phyloP scores from a whole-genome alignment of 92 coral and sea anemone species.

The Zoanthus solanderi region DNA sequence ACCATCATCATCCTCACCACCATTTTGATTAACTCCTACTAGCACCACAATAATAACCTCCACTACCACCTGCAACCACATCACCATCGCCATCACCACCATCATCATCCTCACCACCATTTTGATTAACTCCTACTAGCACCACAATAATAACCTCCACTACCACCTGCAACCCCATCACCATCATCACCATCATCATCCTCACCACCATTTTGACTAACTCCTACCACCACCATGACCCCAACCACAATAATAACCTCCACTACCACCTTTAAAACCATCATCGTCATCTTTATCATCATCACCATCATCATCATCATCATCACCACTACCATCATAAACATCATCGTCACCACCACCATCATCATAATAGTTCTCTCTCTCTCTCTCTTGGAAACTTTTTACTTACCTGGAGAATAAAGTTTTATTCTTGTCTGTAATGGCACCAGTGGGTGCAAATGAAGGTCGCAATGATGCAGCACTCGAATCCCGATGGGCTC shows the following conservation, averaged over 20 bases:
- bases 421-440: constrained; percentile 66
- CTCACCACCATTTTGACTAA: no score
- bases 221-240: no score
- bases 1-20: background rate
- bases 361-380: background rate
- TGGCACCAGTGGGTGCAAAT: constrained; percentile 73
- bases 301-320: background rate
- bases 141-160: background rate
- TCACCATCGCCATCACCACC: no score
- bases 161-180: background rate
- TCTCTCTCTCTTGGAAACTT: background rate
- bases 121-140: no score
- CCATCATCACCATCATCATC: no score
- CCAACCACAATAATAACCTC: no score
- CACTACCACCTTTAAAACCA: background rate
- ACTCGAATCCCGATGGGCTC: constrained; percentile 90
- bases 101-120: no score
- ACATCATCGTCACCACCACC: background rate
- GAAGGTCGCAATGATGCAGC: constrained; percentile 79
- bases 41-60: background rate
- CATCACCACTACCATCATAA: background rate
- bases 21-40: background rate
- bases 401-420: constrained; percentile 72
- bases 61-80: background rate
- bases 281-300: background rate